Evolutionary conservation across 2,113 vertebrate species (phyloP).

Genomic region (Lepidothrix coronata): DNA sequence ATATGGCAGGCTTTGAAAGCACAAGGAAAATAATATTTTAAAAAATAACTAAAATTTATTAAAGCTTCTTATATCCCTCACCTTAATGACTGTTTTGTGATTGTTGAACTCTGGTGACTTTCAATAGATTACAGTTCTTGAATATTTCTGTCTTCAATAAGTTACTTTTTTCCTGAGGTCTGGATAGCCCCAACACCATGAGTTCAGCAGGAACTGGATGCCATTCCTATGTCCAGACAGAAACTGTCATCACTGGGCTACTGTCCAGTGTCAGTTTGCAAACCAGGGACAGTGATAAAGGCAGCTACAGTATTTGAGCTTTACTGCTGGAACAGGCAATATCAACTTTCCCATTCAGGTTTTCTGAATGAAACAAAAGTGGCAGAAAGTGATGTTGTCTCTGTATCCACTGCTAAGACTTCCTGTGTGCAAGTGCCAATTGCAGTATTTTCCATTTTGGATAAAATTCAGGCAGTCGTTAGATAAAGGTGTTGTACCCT

Average conservation of each 20-base stretch:
- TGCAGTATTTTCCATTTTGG: neutral
- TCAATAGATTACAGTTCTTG: neutral
- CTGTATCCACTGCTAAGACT: neutral
- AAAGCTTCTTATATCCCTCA: neutral
- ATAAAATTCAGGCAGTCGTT: neutral
- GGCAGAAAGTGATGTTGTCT: neutral
- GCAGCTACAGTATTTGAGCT: neutral
- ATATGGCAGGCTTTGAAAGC: neutral
- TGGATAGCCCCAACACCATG: rapidly evolving
- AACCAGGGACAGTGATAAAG: rapidly evolving
- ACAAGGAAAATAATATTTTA: neutral
- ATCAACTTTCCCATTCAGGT: neutral
- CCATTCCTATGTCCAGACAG: rapidly evolving
- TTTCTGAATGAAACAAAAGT: neutral
- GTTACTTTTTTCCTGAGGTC: neutral
- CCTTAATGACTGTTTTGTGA: neutral
- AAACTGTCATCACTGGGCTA: neutral
- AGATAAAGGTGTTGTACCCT: neutral
- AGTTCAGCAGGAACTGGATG: neutral
- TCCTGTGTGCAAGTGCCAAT: neutral
- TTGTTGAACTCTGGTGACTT: neutral
- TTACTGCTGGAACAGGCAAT: neutral
- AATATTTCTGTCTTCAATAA: neutral
- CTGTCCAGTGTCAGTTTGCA: neutral
- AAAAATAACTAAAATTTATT: neutral